These are phyloP conservation scores for Drosophila eugracilis DNA, from an alignment of 1,140 invertebrate genomes.

Conservation along the genomic window DNA sequence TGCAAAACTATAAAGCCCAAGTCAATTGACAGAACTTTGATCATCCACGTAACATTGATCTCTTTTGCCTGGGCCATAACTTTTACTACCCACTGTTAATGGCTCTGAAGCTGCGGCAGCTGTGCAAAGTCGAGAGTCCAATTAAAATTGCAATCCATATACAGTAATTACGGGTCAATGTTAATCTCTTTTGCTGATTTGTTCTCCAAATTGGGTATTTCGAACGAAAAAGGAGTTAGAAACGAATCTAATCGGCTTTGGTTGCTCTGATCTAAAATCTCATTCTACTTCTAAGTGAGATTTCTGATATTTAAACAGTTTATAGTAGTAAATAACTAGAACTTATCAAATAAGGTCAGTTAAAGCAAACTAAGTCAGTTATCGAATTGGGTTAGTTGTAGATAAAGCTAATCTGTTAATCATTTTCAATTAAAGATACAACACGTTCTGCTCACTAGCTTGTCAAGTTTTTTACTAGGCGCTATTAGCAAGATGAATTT, in stretches of 20 bases:
- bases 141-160: conserved; percentile 49
- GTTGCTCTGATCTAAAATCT: not conserved
- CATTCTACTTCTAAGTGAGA: too few relatives aligned
- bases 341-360: conserved; percentile 25
- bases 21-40: conserved; percentile 6
- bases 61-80: conserved; percentile 5
- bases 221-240: conserved; percentile 19
- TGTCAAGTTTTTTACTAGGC: conserved; percentile 9
- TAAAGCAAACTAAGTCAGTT: conserved; percentile 2
- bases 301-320: not conserved
- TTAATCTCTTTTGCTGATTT: conserved; percentile 20
- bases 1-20: conserved; percentile 31
- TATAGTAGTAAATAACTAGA: too few relatives aligned
- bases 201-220: conserved; percentile 14
- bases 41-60: not conserved
- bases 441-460: conserved; percentile 1
- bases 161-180: conserved; percentile 49
- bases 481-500: conserved; percentile 16
- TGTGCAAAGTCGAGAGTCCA: conserved; percentile 24
- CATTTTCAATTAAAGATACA: conserved; percentile 16
- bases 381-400: conserved; percentile 18
- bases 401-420: conserved; percentile 25
- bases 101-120: conserved; percentile 17
- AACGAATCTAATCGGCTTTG: conserved; percentile 2
- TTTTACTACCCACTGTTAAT: conserved; percentile 34